Evolutionary conservation across 2,888 invertebrate species (phyloP).

Genomic region (Stratiomys singularior): DNA sequence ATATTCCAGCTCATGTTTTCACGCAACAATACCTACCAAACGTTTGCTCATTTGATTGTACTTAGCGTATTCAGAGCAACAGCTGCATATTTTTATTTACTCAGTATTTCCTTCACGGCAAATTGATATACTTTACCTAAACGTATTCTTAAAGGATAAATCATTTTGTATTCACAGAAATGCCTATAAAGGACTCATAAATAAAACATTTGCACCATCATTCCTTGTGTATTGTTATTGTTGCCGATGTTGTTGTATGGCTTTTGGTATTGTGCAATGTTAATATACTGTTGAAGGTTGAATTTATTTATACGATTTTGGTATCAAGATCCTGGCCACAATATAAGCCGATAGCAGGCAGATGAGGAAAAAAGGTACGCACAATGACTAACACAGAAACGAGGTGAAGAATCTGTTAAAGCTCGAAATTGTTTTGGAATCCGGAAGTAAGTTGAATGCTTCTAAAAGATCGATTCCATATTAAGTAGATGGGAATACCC

Average conservation of each 20-base stretch:
- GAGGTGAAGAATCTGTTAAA: constrained; percentile 22
- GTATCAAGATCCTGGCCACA: constrained; percentile 7
- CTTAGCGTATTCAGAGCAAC: too few species aligned
- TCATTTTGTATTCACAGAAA: constrained; percentile 35
- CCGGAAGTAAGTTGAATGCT: constrained; percentile 40
- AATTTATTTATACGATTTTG: constrained; percentile 40
- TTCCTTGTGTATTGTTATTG: background rate
- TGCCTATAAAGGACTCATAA: constrained; percentile 3
- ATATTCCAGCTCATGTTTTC: too few species aligned
- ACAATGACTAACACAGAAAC: background rate
- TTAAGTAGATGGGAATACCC: constrained; percentile 39
- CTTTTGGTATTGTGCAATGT: constrained; percentile 13
- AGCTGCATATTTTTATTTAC: background rate
- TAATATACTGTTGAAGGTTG: constrained; percentile 41
- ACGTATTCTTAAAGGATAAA: constrained; percentile 29
- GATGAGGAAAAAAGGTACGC: background rate
- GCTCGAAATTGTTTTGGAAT: constrained; percentile 39
- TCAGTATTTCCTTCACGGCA: background rate
- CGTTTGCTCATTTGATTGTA: too few species aligned
- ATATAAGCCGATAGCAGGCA: constrained; percentile 13
- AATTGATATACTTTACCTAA: constrained; percentile 21
- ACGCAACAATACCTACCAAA: too few species aligned
- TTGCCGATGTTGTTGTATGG: background rate
- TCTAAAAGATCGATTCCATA: constrained; percentile 43
- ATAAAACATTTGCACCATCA: constrained; percentile 1